Conservation (phyloP, 1,140 invertebrate genomes). For the Temnothorax nylanderi region DNA sequence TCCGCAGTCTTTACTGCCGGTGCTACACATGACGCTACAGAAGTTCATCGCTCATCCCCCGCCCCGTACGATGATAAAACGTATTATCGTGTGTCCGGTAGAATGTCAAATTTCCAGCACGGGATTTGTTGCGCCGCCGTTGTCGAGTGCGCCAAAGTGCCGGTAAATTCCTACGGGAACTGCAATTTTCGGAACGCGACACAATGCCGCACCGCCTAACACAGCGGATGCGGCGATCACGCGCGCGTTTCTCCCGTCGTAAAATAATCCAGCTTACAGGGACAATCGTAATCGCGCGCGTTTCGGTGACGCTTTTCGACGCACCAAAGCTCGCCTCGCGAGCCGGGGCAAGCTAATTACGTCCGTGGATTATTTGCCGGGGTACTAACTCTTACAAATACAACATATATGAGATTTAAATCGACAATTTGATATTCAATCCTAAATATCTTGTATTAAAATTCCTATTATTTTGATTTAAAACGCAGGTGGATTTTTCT, state of each 20-base stretch:
- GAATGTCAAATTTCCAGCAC: constrained; percentile 32
- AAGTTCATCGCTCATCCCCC: background rate
- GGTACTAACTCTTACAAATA: background rate
- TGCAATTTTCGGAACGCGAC: constrained; percentile 58
- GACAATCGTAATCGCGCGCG: constrained; percentile 22
- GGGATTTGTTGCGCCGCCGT: constrained; percentile 44
- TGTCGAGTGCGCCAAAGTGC: constrained; percentile 32
- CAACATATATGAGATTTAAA: background rate
- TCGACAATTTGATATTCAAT: background rate
- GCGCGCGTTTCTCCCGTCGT: background rate
- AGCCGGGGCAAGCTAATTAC: background rate
- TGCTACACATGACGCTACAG: background rate
- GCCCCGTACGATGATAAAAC: constrained; percentile 42
- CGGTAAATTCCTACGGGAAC: constrained; percentile 39
- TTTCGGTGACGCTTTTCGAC: background rate
- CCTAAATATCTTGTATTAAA: background rate
- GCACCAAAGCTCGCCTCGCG: background rate
- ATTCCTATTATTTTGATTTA: background rate
- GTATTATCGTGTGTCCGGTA: constrained; percentile 34
- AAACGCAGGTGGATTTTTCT: background rate
- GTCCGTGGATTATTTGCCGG: constrained; percentile 8
- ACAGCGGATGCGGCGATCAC: constrained; percentile 1
- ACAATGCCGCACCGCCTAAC: background rate
- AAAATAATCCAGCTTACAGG: constrained; percentile 49
- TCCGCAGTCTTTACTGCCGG: background rate